Evolutionary conservation across 2,113 vertebrate species (phyloP).

Genomic region (Psephotus haematonotus): DNA sequence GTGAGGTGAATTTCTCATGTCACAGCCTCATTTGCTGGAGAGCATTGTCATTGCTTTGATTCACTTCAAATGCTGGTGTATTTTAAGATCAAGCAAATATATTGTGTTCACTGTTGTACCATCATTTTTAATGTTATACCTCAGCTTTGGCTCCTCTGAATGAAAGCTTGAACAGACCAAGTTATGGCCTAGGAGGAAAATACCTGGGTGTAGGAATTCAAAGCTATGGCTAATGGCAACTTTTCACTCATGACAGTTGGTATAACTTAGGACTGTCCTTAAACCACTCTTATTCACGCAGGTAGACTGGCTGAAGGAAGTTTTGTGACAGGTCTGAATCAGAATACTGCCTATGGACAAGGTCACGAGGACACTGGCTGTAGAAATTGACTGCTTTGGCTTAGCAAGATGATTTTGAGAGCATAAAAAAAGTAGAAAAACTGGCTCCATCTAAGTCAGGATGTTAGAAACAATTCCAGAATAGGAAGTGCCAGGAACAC

Average conservation of each 20-base stretch:
- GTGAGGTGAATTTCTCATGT: neutral
- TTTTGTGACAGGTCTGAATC: neutral
- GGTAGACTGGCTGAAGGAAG: neutral
- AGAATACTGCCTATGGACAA: neutral
- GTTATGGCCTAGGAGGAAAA: neutral
- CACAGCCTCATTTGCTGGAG: neutral
- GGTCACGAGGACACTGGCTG: neutral
- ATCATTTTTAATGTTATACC: neutral
- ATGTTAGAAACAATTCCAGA: neutral
- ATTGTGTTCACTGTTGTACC: neutral
- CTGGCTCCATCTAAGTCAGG: neutral
- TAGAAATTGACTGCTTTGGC: neutral
- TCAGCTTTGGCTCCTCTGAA: neutral
- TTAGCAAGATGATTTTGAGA: neutral
- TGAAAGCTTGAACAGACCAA: neutral
- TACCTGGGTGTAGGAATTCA: neutral
- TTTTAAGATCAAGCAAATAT: neutral
- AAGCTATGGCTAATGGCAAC: neutral
- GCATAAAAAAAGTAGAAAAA: neutral
- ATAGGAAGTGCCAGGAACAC: neutral
- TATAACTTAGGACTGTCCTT: neutral
- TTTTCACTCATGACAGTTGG: neutral
- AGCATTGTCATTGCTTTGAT: neutral
- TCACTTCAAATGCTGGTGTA: neutral
- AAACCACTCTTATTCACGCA: neutral